Evolutionary conservation across 2,113 vertebrate species (phyloP).

Genomic region (Ciconia boyciana): DNA sequence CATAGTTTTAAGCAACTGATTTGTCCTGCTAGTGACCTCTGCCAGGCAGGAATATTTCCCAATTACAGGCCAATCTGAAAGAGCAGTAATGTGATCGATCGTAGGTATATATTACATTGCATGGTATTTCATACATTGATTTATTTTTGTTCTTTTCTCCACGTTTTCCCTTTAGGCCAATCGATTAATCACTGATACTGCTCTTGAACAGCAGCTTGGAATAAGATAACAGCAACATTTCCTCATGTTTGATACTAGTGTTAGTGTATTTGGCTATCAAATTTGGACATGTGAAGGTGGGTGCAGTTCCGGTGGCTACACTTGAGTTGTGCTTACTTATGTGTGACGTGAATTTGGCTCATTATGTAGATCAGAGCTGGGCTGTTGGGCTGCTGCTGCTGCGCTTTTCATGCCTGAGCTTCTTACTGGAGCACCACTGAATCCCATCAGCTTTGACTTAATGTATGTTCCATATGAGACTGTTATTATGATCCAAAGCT

Average conservation of each 20-base stretch:
- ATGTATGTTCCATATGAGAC: background rate
- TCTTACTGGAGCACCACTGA: background rate
- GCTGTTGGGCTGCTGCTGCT: background rate
- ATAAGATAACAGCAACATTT: constrained; percentile 27
- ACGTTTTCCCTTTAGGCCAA: constrained; percentile 30
- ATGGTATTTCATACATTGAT: constrained; percentile 46
- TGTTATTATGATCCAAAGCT: background rate
- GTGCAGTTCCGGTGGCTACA: background rate
- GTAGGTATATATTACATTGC: constrained; percentile 8
- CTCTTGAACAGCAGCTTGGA: background rate
- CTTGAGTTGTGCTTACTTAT: background rate
- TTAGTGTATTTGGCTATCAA: background rate
- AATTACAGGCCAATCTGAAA: background rate
- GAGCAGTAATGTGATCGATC: constrained; percentile 39
- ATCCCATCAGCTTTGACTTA: background rate
- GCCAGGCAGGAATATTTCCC: constrained; percentile 20
- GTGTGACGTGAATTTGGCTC: background rate
- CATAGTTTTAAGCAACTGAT: background rate
- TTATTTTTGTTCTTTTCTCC: constrained; percentile 42
- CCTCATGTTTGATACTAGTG: background rate
- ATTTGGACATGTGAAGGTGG: background rate
- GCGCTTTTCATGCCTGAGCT: background rate
- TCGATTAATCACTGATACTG: constrained; percentile 58
- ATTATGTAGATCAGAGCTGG: background rate
- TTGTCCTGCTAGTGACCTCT: constrained; percentile 44